Conservation (phyloP, 1,140 invertebrate genomes). For the Mercenaria mercenaria region DNA sequence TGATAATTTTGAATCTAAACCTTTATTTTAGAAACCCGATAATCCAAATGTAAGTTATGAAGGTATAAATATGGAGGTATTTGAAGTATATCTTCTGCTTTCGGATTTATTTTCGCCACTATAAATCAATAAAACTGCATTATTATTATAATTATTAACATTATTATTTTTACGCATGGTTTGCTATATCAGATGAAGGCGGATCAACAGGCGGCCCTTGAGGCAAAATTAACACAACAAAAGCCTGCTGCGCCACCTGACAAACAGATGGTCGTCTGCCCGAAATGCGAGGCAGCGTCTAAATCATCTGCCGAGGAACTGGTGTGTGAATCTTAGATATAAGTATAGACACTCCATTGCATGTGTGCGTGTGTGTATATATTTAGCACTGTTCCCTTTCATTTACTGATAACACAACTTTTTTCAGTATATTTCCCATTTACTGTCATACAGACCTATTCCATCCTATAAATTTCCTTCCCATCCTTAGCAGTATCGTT, state of each 20-base stretch:
- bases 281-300: slow-evolving; percentile 52
- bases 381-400: neutral
- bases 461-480: neutral
- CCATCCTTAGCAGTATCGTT: no score
- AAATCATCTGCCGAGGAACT: neutral
- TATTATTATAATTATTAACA: no score
- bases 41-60: no score
- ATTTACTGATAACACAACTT: neutral
- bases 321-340: slow-evolving; percentile 27
- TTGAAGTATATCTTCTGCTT: no score
- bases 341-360: neutral
- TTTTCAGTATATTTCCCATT: neutral
- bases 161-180: no score
- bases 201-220: slow-evolving; percentile 30
- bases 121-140: no score
- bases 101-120: no score
- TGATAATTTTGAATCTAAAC: no score
- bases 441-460: neutral
- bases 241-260: neutral
- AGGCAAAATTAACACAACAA: slow-evolving; percentile 27
- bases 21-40: no score
- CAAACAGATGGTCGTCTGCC: slow-evolving; percentile 30
- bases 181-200: slow-evolving; percentile 35
- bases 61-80: no score
- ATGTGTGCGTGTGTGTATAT: slow-evolving; percentile 10